Evolutionary conservation across 2,113 vertebrate species (phyloP), one percentile per base, ranked within the genome.

Genomic region (Zingel zingel): DNA sequence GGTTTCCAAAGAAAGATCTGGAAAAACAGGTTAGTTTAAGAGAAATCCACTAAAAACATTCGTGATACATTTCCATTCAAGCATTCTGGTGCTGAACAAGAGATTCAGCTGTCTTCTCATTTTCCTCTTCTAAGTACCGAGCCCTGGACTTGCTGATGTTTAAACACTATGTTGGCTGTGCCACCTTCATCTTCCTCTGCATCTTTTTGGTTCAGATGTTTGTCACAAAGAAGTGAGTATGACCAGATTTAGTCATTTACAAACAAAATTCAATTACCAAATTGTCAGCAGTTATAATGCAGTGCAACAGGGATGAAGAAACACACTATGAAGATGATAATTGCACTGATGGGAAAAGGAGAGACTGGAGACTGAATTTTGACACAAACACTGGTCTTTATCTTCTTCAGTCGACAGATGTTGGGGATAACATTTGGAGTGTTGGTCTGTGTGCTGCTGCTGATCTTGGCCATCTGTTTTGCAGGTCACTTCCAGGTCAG

Each of bases 121-220:
- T 71, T 54, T 69, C 23, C 73, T 70, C 15, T 33, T 88, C 5
- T 2, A 47, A 99, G 98, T 99, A 99, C 90, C 97, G 98, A 84
- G 96, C 95, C 56, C 95, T 97, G 43, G 96, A 97, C 79, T 94
- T 99, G 77, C 96, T 95, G 0, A 95, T 95, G 89, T 96, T 97
- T 90, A 97, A 96, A 84, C 94, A 96, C 82, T 98, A 99, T 88
- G 96, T 98, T 0, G 94, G 72, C 1, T 99, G 98, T 62, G 97
- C 97, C 77, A 77, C 94, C 63, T 90, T 98, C 36, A 95, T 99
- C 86, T 97, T 99, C 87, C 5, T 98, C 81, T 98, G 97, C 81
- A 97, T 99, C 92, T 97, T 99, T 88, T 68, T 96, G 51, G 86
- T 99, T 85, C 97, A 99, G 63, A 91, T 97, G 90, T 88, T 97